Evolutionary conservation across 2,797 vertebrate species (phyloP).

Genomic region (Malacoraja senta): DNA sequence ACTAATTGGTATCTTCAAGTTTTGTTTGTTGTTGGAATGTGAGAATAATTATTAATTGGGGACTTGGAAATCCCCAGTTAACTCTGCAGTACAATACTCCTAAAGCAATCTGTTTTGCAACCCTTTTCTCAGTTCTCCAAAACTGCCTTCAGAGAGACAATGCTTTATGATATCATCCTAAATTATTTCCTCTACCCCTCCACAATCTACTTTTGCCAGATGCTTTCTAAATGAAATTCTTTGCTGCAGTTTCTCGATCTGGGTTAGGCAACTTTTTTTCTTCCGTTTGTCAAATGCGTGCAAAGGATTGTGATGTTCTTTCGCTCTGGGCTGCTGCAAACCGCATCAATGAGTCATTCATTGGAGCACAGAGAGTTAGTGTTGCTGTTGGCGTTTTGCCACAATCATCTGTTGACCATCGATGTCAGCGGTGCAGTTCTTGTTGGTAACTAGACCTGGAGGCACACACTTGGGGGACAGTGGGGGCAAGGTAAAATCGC

Average conservation of each 20-base stretch:
- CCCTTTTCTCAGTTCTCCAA: background rate
- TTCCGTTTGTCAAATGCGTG: background rate
- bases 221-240: background rate
- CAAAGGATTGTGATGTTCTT: background rate
- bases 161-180: background rate
- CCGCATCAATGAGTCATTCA: no score
- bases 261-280: background rate
- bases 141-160: background rate
- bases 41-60: background rate
- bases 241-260: background rate
- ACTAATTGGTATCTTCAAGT: no score
- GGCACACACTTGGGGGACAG: no score
- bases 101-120: background rate
- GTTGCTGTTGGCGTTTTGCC: background rate
- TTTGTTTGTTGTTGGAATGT: background rate
- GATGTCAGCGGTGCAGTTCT: no score
- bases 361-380: background rate
- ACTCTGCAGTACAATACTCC: background rate
- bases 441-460: no score
- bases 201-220: background rate
- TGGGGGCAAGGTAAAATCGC: no score
- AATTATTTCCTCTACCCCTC: no score
- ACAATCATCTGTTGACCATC: background rate
- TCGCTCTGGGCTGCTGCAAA: background rate
- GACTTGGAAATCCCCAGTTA: background rate